Evolutionary conservation across 2,888 invertebrate species (phyloP), one percentile per base, ranked within the genome.

Genomic region (Lepidocyrtoides sp.): DNA sequence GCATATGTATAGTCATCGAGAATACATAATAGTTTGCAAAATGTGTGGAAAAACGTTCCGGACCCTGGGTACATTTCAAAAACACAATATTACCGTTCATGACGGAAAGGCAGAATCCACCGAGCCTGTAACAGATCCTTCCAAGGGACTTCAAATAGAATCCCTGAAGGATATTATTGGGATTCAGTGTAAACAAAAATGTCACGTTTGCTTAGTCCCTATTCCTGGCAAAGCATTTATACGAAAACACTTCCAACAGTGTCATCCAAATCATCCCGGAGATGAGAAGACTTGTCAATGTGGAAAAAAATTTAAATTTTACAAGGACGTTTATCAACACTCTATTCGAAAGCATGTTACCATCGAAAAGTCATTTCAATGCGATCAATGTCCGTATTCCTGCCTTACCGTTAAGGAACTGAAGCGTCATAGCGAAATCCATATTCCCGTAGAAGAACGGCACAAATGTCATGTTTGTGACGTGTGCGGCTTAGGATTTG

Each of bases 41-140:
- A n/a, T 32, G 10, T 72, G 72, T 23, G 41, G 72, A n/a, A 72
- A 41, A n/a, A n/a, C 72, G 1, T 72, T 72, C 14, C 41, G 72
- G 7, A 72, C 17, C 2, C 3, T 20, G 44, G 2, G 10, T 44
- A 72, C 41, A 7, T 72, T 72, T 14, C 20, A 17, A 10, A 72
- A 72, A 20, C 72, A 72, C 20, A 72, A 72, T 7, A n/a, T 14
- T 1, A 36, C 17, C 0, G n/a, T 10, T 8, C 72, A 72, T 44
- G 20, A 20, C 0, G 20, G 41, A 0, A 0, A 41, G 7, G 72
- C 72, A 5, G 29, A 36, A 12, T 5, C 17, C 17, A 41, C 72
- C 41, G 20, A 36, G 10, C 72, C 36, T 1, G n/a, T 29, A 0
- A 29, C 32, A 2, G 23, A 63, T 29, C 63, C 29, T 14, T 10